These are phyloP conservation scores for Bombylius discolor DNA, from an alignment of 2,888 invertebrate genomes.

Conservation along the genomic window DNA sequence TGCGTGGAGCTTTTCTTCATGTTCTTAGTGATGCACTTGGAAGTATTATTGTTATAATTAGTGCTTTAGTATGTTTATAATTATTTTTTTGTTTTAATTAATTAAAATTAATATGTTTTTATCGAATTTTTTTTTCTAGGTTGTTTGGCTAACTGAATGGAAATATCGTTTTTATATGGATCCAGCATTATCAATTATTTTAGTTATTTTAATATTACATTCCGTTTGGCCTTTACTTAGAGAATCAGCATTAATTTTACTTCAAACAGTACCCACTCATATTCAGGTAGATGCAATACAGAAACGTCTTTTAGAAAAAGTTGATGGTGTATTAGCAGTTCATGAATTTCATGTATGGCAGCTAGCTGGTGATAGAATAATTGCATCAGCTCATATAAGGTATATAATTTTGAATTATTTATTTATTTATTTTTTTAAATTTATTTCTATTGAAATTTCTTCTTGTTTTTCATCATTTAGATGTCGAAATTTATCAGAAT, in stretches of 20 bases:
- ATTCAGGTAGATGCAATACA: conserved; percentile 89
- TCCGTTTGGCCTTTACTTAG: conserved; percentile 86
- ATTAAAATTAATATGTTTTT: not conserved
- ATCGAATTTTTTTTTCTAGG: conserved; percentile 24
- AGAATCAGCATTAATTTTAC: conserved; percentile 85
- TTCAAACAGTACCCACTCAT: conserved; percentile 98
- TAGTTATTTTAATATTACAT: conserved; percentile 73
- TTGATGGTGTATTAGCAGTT: conserved; percentile 88
- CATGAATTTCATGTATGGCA: conserved; percentile 99
- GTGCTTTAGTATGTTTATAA: conserved; percentile 50
- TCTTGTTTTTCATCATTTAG: conserved; percentile 32
- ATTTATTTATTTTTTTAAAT: too few relatives aligned
- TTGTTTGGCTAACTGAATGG: conserved; percentile 73
- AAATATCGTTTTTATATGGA: conserved; percentile 77
- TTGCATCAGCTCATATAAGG: conserved; percentile 94
- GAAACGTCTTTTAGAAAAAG: conserved; percentile 70
- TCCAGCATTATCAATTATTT: conserved; percentile 80
- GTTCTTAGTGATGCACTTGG: conserved; percentile 95
- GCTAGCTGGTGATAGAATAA: conserved; percentile 88
- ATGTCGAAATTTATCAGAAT: conserved; percentile 86
- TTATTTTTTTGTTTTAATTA: conserved; percentile 35
- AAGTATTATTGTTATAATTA: conserved; percentile 55
- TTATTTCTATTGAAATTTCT: too few relatives aligned
- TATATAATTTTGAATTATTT: conserved; percentile 29
- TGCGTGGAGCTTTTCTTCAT: conserved; percentile 99